Base-by-base conservation (phyloP, 2,888 invertebrate genomes). In the Craniophora ligustri region DNA sequence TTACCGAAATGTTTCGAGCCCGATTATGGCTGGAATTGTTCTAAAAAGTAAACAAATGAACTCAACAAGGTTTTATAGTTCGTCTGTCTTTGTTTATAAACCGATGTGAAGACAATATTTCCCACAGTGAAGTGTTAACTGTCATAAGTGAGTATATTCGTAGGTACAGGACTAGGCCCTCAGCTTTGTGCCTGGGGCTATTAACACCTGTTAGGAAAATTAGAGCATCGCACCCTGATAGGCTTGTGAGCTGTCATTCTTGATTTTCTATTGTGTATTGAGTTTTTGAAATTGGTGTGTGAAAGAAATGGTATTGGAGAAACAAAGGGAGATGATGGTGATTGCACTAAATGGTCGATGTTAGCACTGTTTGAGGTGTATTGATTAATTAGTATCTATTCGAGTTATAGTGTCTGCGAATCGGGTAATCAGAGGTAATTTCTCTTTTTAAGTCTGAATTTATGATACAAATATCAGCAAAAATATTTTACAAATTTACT, bases 71-170 rank as follows among this genome's bases (percentile, higher is more conserved):
- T 11, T 23, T 16, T 18, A 44, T 38, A 28, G 28, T 58, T 23
- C 32, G 15, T 44, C 14, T n/a, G n/a, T 32, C 28, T 50, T 51
- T 51, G 44, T 51, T 21, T 65, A 63, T 62, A 63, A 56, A 41
- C 62, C 57, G 39, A 57, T 51, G 65, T 63, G 68, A 67, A 66
- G 68, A 66, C 68, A 65, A 67, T 63, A 57, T 67, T 66, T 66
- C 65, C 65, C 65, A 66, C 65, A 47, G 8, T 1, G 6, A 26
- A 11, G 68, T 39, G 65, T 8, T 66, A 67, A 66, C 7, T 64
- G 8, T 36, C 35, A 6, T 68, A 66, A 70, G 40, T 66, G 57
- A 48, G 47, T 41, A 11, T 14, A 49, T 40, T 35, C 54, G 66
- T 66, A 66, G 15, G 42, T 14, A 15, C 54, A 61, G 48, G 53